phyloP scores from a whole-genome alignment of 2,113 vertebrate species.

The Prochilodus magdalenae region DNA sequence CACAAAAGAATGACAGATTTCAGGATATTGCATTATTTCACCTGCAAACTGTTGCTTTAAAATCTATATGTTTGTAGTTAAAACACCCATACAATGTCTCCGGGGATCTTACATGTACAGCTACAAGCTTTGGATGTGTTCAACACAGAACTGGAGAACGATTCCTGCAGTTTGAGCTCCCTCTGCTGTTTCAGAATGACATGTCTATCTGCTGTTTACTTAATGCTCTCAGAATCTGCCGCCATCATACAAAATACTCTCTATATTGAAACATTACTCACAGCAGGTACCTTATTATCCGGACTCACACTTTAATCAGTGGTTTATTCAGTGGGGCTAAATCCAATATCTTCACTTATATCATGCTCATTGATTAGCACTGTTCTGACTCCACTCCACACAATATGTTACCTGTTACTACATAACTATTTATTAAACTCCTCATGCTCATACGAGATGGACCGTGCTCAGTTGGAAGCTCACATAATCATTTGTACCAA shows the following conservation, averaged over 20 bases:
- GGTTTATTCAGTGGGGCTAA: too few species aligned
- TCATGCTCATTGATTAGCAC: background rate
- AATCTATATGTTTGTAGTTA: background rate
- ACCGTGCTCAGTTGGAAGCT: background rate
- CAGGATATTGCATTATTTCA: background rate
- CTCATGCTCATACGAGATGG: background rate
- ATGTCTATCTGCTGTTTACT: background rate
- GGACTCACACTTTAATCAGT: too few species aligned
- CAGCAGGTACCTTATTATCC: too few species aligned
- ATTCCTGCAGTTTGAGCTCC: constrained; percentile 31
- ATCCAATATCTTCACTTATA: too few species aligned
- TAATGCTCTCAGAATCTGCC: background rate
- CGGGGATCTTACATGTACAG: background rate
- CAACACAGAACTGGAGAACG: background rate
- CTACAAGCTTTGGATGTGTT: background rate
- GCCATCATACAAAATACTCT: background rate
- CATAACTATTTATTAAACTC: background rate
- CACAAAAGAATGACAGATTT: background rate
- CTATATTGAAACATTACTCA: too few species aligned
- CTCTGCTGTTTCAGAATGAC: constrained; percentile 26
- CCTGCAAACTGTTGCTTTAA: background rate
- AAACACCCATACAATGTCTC: background rate
- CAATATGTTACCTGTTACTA: background rate
- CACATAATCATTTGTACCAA: background rate
- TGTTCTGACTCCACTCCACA: too few species aligned